These are phyloP conservation scores for Teleogryllus occipitalis DNA, from an alignment of 1,140 invertebrate genomes.

Conservation along the genomic window DNA sequence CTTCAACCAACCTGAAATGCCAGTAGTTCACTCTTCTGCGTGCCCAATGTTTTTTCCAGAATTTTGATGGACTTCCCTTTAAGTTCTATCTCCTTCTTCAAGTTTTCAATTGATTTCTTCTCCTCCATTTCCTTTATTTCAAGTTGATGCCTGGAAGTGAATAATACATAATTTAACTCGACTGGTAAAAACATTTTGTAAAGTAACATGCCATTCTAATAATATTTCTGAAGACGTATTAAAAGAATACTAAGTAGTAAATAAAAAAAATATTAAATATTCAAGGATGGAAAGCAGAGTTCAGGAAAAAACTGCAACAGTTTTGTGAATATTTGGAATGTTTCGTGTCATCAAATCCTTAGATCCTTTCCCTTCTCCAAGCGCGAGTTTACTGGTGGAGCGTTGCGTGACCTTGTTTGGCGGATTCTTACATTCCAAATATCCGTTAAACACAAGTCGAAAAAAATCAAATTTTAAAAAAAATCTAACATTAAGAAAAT, in stretches of 20 bases:
- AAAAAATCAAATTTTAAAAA: too few relatives aligned
- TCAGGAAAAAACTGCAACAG: too few relatives aligned
- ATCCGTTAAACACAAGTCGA: too few relatives aligned
- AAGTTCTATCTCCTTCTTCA: constrained; percentile 37
- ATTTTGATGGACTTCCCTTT: constrained; percentile 31
- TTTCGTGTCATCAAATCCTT: too few relatives aligned
- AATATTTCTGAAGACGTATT: background rate
- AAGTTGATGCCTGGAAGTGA: constrained; percentile 33
- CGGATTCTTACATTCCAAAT: too few relatives aligned
- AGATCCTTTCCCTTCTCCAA: too few relatives aligned
- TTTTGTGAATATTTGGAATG: background rate
- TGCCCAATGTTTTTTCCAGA: constrained; percentile 30
- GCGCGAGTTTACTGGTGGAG: too few relatives aligned
- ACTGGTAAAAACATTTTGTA: background rate
- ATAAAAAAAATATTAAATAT: background rate
- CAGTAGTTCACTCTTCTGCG: constrained; percentile 33
- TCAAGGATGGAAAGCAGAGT: background rate
- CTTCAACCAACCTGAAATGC: constrained; percentile 33
- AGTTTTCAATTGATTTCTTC: constrained; percentile 36
- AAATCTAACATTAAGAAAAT: too few relatives aligned
- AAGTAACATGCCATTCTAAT: background rate
- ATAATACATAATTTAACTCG: background rate
- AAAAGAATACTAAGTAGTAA: background rate
- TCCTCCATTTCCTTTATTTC: constrained; percentile 39
- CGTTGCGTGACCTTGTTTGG: too few relatives aligned